These are phyloP conservation scores for Diaperis boleti DNA, from an alignment of 2,888 invertebrate genomes.

Conservation along the genomic window DNA sequence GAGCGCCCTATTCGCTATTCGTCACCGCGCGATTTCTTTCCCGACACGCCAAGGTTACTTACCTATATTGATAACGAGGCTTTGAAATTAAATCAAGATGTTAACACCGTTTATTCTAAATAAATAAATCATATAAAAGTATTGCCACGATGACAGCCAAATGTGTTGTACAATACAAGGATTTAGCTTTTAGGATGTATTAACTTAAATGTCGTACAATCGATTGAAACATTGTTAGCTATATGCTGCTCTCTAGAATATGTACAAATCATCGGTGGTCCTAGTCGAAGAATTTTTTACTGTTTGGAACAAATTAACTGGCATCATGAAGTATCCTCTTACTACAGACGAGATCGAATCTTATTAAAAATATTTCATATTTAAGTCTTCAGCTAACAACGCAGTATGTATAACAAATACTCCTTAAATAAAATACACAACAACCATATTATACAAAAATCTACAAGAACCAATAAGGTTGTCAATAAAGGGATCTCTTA, in stretches of 20 bases:
- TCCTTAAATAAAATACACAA: constrained; percentile 14
- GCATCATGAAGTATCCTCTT: too few relatives aligned
- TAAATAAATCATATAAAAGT: constrained; percentile 49
- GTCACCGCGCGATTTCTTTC: not conserved
- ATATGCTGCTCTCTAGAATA: constrained; percentile 2
- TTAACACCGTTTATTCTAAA: constrained; percentile 41
- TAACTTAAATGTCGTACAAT: too few relatives aligned
- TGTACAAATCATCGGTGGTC: constrained; percentile 12
- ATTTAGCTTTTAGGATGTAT: not conserved
- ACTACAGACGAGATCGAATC: constrained; percentile 2
- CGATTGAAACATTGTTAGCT: constrained; percentile 9
- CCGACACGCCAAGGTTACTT: constrained; percentile 10
- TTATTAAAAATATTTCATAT: constrained; percentile 9
- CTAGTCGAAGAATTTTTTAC: not conserved
- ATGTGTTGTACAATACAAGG: constrained; percentile 30
- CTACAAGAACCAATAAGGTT: not conserved
- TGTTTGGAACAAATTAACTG: not conserved
- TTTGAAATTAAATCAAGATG: constrained; percentile 7
- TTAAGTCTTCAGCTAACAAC: constrained; percentile 25
- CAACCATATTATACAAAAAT: constrained; percentile 16
- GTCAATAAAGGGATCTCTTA: not conserved
- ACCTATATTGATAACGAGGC: too few relatives aligned
- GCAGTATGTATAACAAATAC: constrained; percentile 8
- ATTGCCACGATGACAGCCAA: constrained; percentile 44
- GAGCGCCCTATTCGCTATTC: not conserved